phyloP scores from a whole-genome alignment of 2,797 vertebrate species.

The Threskiornis aethiopicus region DNA sequence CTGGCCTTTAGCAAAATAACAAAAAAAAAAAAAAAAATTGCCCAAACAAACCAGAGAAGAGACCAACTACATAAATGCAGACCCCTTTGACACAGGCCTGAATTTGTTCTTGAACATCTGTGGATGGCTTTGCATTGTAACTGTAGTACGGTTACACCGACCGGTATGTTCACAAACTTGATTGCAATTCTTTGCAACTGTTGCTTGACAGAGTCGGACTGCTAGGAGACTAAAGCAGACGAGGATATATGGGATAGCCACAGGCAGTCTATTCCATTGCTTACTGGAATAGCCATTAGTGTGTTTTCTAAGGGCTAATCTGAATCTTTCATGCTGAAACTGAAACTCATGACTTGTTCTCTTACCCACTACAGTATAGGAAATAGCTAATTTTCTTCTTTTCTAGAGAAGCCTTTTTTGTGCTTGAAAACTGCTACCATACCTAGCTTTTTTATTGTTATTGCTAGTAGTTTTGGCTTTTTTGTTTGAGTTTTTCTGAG shows the following conservation, averaged over 20 bases:
- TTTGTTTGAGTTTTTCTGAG: neutral
- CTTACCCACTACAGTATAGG: neutral
- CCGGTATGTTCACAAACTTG: rapidly evolving
- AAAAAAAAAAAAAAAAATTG: neutral
- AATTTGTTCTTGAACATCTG: neutral
- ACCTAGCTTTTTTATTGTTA: neutral
- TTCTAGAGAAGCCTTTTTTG: neutral
- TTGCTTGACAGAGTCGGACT: neutral
- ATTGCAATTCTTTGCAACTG: neutral
- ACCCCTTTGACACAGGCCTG: neutral
- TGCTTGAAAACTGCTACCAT: neutral
- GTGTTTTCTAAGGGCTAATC: neutral
- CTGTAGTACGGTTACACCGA: rapidly evolving
- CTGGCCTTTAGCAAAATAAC: neutral
- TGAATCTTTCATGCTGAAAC: neutral
- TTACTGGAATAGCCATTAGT: neutral
- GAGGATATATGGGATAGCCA: neutral
- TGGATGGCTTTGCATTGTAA: neutral
- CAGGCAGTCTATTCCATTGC: neutral
- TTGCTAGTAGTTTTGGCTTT: neutral
- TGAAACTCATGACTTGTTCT: neutral
- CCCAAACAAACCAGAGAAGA: neutral
- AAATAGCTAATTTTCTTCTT: neutral
- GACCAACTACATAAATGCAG: neutral
- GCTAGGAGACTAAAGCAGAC: neutral